phyloP scores from a whole-genome alignment of 1,140 invertebrate species.

The Procambarus virginalis region DNA sequence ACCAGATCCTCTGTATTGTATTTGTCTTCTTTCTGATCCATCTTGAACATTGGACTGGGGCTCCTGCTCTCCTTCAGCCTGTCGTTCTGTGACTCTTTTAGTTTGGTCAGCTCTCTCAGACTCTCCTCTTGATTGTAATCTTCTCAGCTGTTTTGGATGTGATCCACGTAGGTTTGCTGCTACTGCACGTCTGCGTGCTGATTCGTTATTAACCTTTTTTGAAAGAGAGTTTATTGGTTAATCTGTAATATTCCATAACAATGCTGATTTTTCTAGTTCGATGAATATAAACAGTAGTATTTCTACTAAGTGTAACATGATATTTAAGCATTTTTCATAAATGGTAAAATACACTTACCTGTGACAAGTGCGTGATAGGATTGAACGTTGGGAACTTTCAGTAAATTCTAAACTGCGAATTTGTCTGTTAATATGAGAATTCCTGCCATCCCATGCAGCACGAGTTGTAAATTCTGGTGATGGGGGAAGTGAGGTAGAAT shows the following conservation, averaged over 20 bases:
- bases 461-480: neutral
- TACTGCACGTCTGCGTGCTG: neutral
- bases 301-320: too few species aligned
- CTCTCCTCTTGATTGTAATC: neutral
- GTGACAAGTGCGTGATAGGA: neutral
- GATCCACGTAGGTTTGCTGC: neutral
- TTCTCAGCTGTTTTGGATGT: neutral
- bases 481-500: neutral
- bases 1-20: neutral
- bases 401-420: constrained; percentile 8
- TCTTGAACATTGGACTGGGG: neutral
- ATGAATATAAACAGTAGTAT: too few species aligned
- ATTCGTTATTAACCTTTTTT: neutral
- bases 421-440: constrained; percentile 31
- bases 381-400: neutral
- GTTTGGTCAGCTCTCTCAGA: neutral
- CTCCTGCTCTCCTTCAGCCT: neutral
- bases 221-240: neutral
- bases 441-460: constrained; percentile 41
- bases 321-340: too few species aligned
- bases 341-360: neutral
- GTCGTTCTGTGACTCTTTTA: neutral
- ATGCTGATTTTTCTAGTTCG: too few species aligned
- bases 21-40: neutral
- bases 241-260: too few species aligned